These are phyloP conservation scores for Oryzias dopingdopingensis DNA, from an alignment of 2,797 vertebrate species.

Conservation along the genomic window DNA sequence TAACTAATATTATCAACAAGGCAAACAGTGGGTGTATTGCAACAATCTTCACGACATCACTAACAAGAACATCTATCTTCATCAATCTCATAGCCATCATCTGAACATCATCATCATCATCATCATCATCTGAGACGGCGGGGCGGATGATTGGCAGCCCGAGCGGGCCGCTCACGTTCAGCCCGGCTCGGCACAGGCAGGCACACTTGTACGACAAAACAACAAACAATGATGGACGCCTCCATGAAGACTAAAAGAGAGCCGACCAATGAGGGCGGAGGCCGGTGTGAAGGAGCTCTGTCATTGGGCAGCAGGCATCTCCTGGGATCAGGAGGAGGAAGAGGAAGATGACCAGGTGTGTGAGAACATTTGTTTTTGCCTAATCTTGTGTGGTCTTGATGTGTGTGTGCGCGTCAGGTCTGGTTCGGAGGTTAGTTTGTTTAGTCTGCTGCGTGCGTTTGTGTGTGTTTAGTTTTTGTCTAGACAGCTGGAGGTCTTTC, in stretches of 20 bases:
- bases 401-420: conserved; percentile 23
- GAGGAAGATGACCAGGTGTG: conserved; percentile 21
- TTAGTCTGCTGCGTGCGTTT: conserved; percentile 45
- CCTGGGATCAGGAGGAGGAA: conserved; percentile 53
- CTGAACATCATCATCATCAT: conserved; percentile 46
- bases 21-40: conserved; percentile 83
- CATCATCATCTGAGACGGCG: conserved; percentile 62
- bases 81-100: conserved; percentile 57
- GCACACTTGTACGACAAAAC: conserved; percentile 66
- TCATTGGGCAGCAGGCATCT: conserved; percentile 64
- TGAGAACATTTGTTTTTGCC: conserved; percentile 11
- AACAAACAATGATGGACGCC: conserved; percentile 50
- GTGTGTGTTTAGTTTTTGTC: conserved; percentile 59
- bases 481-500: conserved; percentile 63
- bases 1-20: conserved; percentile 78
- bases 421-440: conserved; percentile 35
- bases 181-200: conserved; percentile 64
- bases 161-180: conserved; percentile 51
- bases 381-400: conserved; percentile 45
- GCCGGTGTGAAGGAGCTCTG: conserved; percentile 47
- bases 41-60: conserved; percentile 75
- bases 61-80: conserved; percentile 62
- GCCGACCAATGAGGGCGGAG: conserved; percentile 38
- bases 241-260: conserved; percentile 25
- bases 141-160: conserved; percentile 70